These are phyloP conservation scores for Pogonocichla stellata DNA, from an alignment of 2,113 vertebrate genomes.

Conservation along the genomic window DNA sequence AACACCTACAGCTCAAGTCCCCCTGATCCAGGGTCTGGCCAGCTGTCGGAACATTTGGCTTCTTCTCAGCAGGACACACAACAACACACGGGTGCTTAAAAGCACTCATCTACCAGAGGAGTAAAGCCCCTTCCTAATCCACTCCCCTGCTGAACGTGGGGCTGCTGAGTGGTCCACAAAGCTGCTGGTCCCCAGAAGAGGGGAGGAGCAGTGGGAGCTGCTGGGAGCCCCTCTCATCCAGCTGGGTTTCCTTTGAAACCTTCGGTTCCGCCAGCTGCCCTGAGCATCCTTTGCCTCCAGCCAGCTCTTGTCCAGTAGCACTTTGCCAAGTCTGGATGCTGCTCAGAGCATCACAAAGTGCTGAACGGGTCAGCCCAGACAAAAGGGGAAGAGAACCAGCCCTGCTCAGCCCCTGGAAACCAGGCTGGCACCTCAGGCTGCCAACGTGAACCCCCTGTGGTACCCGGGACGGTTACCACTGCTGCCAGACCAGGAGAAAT, in stretches of 20 bases:
- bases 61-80: slow-evolving; percentile 35
- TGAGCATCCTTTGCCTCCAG: not conserved
- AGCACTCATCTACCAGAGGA: not conserved
- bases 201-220: not conserved
- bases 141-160: not conserved
- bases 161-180: not conserved
- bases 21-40: not conserved
- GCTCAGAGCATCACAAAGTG: fast-evolving
- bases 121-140: slow-evolving; percentile 54
- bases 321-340: fast-evolving
- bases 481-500: not conserved
- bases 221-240: not conserved
- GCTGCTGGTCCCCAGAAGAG: not conserved
- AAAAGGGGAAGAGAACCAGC: not conserved
- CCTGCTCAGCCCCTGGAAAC: not conserved
- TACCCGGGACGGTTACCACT: fast-evolving
- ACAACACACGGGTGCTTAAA: not conserved
- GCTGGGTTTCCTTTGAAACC: not conserved
- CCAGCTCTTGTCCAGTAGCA: not conserved
- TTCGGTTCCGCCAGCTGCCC: fast-evolving
- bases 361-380: fast-evolving
- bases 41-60: slow-evolving; percentile 28
- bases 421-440: fast-evolving
- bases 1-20: slow-evolving; percentile 38
- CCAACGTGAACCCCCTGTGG: fast-evolving